Percentiles rank a stretch among this genome's conserved stretches.
phyloP scores from a whole-genome alignment of 2,113 vertebrate genomes.

The Gasterosteus nipponicus region DNA sequence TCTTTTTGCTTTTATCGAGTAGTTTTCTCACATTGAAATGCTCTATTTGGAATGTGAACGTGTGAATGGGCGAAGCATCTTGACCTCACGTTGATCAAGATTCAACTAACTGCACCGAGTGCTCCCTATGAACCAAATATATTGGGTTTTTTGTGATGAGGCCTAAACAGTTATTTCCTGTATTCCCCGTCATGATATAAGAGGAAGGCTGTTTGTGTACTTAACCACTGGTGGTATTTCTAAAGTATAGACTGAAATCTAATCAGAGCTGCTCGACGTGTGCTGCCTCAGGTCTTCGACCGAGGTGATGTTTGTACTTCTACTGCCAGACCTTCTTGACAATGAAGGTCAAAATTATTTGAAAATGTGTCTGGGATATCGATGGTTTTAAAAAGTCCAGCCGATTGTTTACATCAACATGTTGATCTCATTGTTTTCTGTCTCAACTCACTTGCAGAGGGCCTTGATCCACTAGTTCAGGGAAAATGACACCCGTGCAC shows the following conservation, averaged over 20 bases:
- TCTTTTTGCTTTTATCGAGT: neutral
- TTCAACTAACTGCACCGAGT: neutral
- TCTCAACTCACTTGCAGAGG: conserved; percentile 2
- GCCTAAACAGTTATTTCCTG: neutral
- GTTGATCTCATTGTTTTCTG: conserved; percentile 3
- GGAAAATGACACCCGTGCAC: conserved; percentile 28
- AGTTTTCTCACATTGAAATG: neutral
- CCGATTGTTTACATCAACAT: neutral
- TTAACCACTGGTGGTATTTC: neutral
- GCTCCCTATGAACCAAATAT: conserved; percentile 1
- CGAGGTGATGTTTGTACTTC: neutral
- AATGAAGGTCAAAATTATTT: conserved; percentile 2
- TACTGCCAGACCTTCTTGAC: neutral
- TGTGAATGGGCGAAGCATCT: neutral
- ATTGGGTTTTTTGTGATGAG: neutral
- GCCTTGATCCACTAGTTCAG: neutral
- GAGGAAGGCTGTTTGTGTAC: neutral
- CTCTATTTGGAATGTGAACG: neutral
- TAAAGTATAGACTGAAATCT: conserved; percentile 18
- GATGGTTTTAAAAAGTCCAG: neutral
- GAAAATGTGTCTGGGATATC: conserved; percentile 3
- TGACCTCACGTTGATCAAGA: neutral
- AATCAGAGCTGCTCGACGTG: conserved; percentile 17
- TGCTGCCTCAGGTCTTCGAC: conserved; percentile 17
- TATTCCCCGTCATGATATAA: neutral